Evolutionary conservation across 2,113 vertebrate species (phyloP), one percentile per base, ranked within the genome.

Genomic region (Nymphicus hollandicus): DNA sequence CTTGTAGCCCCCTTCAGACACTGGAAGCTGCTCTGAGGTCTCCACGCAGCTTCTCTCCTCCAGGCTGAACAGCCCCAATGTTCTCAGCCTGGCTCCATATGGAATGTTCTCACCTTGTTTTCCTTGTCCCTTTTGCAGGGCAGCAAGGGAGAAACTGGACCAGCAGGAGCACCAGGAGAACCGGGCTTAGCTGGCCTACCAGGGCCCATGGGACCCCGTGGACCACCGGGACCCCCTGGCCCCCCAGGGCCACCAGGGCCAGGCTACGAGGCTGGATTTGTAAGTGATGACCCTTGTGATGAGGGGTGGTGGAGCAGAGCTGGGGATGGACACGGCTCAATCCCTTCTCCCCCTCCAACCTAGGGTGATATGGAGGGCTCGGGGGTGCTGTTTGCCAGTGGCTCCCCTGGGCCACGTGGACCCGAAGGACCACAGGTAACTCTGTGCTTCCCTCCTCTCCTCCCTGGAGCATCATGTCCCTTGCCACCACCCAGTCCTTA

Each of bases 331-430:
- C 0, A 1, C 3, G 1, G 50, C 91, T 93, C 64, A 88, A n/a
- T 18, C 23, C 20, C 18, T 76, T 94, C 61, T 86, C 9, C 66
- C 35, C 7, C 12, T 23, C 7, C 33, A 5, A 2, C 60, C 52
- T 79, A 99, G 99, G 98, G 98, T 4, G 99, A 99, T 93, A 99
- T 99, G 98, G 99, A 99, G 92, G 98, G 98, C 23, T 99, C 99
- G 0, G 98, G 98, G 52, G 77, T 95, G 17, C 95, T 97, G 2
- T 95, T 97, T 10, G 76, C 93, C 49, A 8, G 83, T 4, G 66
- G 97, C 27, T 69, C 92, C 16, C 97, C 97, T 16, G 98, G 98
- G 25, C 85, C 96, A 25, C 96, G 96, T 29, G 99, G 98, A 93
- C 95, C 98, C 0, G 79, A 97, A 18, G 98, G 99, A 83, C 91